These are phyloP conservation scores for Porites evermanni DNA, from an alignment of 92 coral and sea anemone genomes.

Conservation along the genomic window DNA sequence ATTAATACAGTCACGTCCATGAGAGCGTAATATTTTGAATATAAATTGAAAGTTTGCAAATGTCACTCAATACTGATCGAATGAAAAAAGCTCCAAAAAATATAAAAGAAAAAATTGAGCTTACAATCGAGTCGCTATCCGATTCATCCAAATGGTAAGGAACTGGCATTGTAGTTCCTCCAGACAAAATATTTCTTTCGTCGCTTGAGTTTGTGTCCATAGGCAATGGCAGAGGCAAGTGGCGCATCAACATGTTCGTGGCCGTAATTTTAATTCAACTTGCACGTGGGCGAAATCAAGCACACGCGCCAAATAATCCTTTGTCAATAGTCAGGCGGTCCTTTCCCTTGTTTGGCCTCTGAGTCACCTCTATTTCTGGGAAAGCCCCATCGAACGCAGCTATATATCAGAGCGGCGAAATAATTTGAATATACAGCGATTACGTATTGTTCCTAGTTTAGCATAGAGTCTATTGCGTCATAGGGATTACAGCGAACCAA, in stretches of 20 bases:
- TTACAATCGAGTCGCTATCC: constrained; percentile 87
- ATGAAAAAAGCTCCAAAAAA: background rate
- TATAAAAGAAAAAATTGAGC: constrained; percentile 19
- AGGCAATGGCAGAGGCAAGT: constrained; percentile 36
- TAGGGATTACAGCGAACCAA: background rate
- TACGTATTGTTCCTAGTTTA: background rate
- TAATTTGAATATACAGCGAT: background rate
- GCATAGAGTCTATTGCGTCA: constrained; percentile 18
- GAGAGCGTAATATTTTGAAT: background rate
- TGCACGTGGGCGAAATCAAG: constrained; percentile 41
- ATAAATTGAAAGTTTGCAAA: background rate
- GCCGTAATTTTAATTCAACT: constrained; percentile 6
- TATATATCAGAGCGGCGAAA: constrained; percentile 38
- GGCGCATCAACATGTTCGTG: constrained; percentile 29
- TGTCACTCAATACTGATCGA: background rate
- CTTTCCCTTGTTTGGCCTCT: constrained; percentile 22
- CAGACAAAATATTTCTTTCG: constrained; percentile 30
- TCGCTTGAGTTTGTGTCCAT: constrained; percentile 52
- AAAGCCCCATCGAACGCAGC: constrained; percentile 54
- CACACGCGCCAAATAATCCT: constrained; percentile 37
- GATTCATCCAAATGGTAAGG: constrained; percentile 77
- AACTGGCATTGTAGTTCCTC: constrained; percentile 82
- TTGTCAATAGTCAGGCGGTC: constrained; percentile 9
- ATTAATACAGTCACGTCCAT: too few species aligned
- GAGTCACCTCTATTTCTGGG: constrained; percentile 76